Conservation (phyloP, 2,113 vertebrate genomes). For the Notothenia coriiceps region DNA sequence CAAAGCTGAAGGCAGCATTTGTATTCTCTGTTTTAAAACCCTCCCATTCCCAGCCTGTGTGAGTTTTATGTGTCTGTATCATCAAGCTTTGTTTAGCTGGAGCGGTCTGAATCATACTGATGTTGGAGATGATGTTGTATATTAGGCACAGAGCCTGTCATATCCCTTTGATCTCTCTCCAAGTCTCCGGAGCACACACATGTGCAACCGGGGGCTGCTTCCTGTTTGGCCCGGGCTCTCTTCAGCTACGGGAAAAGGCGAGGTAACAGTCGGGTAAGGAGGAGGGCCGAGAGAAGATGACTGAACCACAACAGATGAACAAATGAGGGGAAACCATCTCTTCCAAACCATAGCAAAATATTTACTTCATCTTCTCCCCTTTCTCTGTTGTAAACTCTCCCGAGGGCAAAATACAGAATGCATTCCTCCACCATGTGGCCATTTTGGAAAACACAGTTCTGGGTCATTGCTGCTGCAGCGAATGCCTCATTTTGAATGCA, state of each 20-base stretch:
- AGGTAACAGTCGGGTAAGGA: constrained; percentile 36
- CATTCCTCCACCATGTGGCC: constrained; percentile 65
- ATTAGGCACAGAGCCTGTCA: constrained; percentile 66
- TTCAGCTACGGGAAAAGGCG: constrained; percentile 74
- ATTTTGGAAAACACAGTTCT: constrained; percentile 51
- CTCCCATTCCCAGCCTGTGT: constrained; percentile 17
- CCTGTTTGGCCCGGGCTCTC: constrained; percentile 70
- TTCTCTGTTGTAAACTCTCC: background rate
- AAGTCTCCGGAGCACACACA: constrained; percentile 61
- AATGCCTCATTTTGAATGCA: constrained; percentile 55
- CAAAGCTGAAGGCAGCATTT: constrained; percentile 14
- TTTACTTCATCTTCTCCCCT: constrained; percentile 19
- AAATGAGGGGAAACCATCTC: constrained; percentile 44
- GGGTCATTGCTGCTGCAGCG: constrained; percentile 44
- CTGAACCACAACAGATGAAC: constrained; percentile 45
- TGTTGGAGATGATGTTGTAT: constrained; percentile 55
- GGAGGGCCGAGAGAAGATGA: constrained; percentile 20
- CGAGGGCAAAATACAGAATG: constrained; percentile 23
- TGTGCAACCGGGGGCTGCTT: constrained; percentile 71
- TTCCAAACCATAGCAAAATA: constrained; percentile 32
- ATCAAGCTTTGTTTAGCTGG: constrained; percentile 36
- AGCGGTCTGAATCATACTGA: constrained; percentile 66
- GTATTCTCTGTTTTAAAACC: constrained; percentile 9
- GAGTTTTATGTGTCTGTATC: constrained; percentile 51
- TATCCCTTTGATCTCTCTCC: constrained; percentile 75